These are phyloP conservation scores for Phallusia fumigata DNA, from an alignment of 23 tunicate species.

Conservation along the genomic window DNA sequence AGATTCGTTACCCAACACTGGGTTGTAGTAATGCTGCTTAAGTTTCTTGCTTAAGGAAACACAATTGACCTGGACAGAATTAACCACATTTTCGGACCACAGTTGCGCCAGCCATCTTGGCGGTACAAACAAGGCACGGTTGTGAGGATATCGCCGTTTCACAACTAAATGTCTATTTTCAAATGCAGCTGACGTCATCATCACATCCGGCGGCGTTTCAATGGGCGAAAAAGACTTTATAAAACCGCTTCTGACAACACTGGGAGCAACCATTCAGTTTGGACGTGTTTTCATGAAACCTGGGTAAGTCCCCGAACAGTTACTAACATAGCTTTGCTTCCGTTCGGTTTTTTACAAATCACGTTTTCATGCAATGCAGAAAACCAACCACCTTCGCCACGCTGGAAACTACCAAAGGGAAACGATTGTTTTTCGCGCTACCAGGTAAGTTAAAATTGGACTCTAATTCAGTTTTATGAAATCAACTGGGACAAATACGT, in stretches of 20 bases:
- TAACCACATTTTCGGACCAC: not conserved
- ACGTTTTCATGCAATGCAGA: slow-evolving; percentile 16
- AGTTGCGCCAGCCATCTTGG: too few species aligned
- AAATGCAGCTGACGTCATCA: slow-evolving; percentile 77
- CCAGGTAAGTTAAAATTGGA: too few species aligned
- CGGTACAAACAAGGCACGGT: too few species aligned
- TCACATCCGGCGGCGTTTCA: slow-evolving; percentile 94
- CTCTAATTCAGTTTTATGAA: too few species aligned
- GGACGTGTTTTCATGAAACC: slow-evolving; percentile 98
- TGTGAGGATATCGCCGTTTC: too few species aligned
- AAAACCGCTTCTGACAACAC: slow-evolving; percentile 42
- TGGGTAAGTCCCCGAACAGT: slow-evolving; percentile 40
- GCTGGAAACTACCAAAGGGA: slow-evolving; percentile 35
- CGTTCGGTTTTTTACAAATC: too few species aligned
- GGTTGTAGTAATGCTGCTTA: too few species aligned
- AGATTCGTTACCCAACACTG: too few species aligned
- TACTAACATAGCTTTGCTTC: not conserved
- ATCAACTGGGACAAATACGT: too few species aligned
- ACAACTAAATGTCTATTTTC: too few species aligned
- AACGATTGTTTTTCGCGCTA: slow-evolving; percentile 73
- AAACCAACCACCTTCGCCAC: slow-evolving; percentile 98
- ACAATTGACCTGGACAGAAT: too few species aligned
- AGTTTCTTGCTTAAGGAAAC: too few species aligned
- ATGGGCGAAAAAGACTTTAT: slow-evolving; percentile 98
- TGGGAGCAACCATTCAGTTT: slow-evolving; percentile 90